A percentile compares a stretch with the other conserved stretches of the same genome.
phyloP scores from a whole-genome alignment of 2,888 invertebrate genomes.

The Ornithoptera alexandrae region DNA sequence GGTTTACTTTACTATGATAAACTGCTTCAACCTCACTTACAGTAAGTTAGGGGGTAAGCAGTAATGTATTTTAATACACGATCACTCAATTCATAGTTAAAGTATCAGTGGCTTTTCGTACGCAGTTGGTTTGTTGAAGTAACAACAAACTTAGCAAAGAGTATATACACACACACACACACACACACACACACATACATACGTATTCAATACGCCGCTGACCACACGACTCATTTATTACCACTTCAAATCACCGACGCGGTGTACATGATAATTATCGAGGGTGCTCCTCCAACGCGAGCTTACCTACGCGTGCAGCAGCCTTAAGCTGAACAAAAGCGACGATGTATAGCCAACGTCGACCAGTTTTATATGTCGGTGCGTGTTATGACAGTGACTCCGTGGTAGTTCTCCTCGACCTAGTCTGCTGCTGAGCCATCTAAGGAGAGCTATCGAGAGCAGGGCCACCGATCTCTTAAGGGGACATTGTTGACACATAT shows the following conservation, averaged over 20 bases:
- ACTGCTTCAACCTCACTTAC: too few relatives aligned
- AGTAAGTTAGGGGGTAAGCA: too few relatives aligned
- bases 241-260: conserved; percentile 37
- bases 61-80: neutral
- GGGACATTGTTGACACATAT: conserved; percentile 60
- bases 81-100: conserved; percentile 23
- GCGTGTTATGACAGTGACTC: conserved; percentile 72
- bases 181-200: conserved; percentile 22
- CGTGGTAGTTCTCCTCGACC: conserved; percentile 77
- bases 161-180: conserved; percentile 33
- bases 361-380: conserved; percentile 45
- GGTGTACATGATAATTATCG: conserved; percentile 32
- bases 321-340: conserved; percentile 38
- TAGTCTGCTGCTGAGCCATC: conserved; percentile 77
- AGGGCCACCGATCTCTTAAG: conserved; percentile 74
- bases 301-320: conserved; percentile 31
- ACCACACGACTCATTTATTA: conserved; percentile 57
- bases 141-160: conserved; percentile 57
- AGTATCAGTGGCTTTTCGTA: conserved; percentile 43
- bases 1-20: neutral
- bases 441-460: conserved; percentile 79
- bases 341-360: conserved; percentile 47
- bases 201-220: conserved; percentile 56
- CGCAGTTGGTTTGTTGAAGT: conserved; percentile 55
- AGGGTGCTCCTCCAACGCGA: conserved; percentile 36